Conservation (phyloP, 2,888 invertebrate genomes). For the Sphinx pinastri region DNA sequence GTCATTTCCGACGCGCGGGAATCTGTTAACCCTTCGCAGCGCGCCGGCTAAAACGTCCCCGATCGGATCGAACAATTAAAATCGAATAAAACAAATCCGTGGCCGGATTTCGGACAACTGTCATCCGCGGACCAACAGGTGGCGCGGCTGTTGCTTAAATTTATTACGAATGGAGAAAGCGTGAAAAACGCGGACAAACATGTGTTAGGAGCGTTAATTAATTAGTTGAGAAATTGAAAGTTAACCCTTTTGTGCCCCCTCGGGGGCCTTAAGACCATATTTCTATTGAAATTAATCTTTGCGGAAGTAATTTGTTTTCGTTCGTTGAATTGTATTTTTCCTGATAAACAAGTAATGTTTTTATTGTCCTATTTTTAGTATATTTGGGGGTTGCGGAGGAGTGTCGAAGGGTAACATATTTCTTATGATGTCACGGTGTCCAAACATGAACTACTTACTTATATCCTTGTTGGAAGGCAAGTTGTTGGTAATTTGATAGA, state of each 20-base stretch:
- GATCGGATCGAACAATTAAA: constrained; percentile 75
- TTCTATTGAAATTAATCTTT: constrained; percentile 49
- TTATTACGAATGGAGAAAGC: constrained; percentile 67
- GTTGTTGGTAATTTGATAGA: too few relatives aligned
- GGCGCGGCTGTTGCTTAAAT: constrained; percentile 45
- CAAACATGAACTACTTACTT: too few relatives aligned
- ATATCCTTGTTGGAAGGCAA: too few relatives aligned
- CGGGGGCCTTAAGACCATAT: constrained; percentile 36
- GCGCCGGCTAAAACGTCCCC: constrained; percentile 46
- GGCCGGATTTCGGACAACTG: constrained; percentile 76
- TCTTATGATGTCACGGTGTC: too few relatives aligned
- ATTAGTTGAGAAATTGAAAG: constrained; percentile 80
- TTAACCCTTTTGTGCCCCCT: constrained; percentile 54
- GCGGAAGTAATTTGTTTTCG: constrained; percentile 46
- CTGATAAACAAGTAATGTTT: neutral
- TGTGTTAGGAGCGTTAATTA: constrained; percentile 79
- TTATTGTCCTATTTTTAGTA: neutral
- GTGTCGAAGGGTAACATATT: too few relatives aligned
- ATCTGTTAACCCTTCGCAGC: constrained; percentile 73
- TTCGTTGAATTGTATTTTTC: neutral
- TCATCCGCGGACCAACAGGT: constrained; percentile 74
- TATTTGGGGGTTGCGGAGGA: too few relatives aligned
- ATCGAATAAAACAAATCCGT: constrained; percentile 83
- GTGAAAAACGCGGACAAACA: constrained; percentile 80
- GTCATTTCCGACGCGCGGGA: constrained; percentile 78